Percentiles rank a stretch among this genome's conserved stretches.
Evolutionary conservation across 1,140 invertebrate genomes (phyloP).

Genomic region (Wiebesia pumilae): DNA sequence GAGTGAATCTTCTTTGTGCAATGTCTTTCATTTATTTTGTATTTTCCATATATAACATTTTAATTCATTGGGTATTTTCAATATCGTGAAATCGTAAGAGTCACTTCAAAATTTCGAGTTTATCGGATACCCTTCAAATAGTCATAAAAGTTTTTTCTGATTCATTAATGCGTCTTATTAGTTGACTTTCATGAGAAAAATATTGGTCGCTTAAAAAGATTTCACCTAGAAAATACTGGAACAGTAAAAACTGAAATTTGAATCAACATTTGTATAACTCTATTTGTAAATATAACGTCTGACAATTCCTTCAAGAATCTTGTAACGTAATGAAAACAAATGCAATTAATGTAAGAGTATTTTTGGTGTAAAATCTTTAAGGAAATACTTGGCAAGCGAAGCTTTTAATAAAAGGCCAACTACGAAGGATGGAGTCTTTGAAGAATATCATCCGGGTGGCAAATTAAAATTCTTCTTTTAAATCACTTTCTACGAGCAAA

Average conservation of each 20-base stretch:
- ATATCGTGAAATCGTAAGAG: background rate
- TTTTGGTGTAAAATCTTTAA: background rate
- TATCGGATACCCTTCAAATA: no score
- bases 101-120: no score
- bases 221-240: no score
- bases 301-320: background rate
- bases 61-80: background rate
- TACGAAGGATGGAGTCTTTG: background rate
- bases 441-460: background rate
- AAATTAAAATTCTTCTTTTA: slow-evolving; percentile 48
- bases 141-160: no score
- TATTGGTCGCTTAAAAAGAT: no score
- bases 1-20: background rate
- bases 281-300: no score
- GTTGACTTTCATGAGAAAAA: no score
- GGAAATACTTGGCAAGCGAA: background rate
- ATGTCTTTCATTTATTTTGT: background rate
- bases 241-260: no score
- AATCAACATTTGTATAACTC: no score
- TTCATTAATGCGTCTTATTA: no score
- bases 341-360: background rate
- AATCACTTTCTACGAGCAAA: background rate
- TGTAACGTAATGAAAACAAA: background rate
- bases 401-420: slow-evolving; percentile 26
- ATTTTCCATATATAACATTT: background rate